These are phyloP conservation scores for Drosophila mimetica DNA, from an alignment of 2,888 invertebrate species.

Conservation along the genomic window DNA sequence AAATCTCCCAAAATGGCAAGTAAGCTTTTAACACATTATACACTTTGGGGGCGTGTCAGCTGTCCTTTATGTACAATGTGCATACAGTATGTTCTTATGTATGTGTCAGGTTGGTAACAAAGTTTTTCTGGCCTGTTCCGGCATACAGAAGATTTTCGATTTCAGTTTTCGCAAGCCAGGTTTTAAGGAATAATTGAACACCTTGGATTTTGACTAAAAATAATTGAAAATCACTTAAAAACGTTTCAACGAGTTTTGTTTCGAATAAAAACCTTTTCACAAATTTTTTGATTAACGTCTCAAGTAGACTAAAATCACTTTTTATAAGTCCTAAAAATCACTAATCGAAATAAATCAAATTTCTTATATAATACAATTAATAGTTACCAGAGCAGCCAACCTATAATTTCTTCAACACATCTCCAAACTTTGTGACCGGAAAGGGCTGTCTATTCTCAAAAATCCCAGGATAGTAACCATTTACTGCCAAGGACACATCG, in stretches of 20 bases:
- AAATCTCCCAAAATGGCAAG: not conserved
- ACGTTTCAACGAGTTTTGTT: too few relatives aligned
- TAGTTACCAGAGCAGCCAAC: constrained; percentile 3
- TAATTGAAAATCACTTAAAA: too few relatives aligned
- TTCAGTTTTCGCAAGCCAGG: constrained; percentile 8
- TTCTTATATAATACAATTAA: not conserved
- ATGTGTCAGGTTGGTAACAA: constrained; percentile 31
- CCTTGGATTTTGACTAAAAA: too few relatives aligned
- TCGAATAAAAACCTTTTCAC: too few relatives aligned
- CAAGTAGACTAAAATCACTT: too few relatives aligned
- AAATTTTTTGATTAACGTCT: too few relatives aligned
- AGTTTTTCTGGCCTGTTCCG: constrained; percentile 31
- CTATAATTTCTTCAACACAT: not conserved
- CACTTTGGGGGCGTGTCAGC: constrained; percentile 19
- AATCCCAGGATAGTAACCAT: constrained; percentile 67
- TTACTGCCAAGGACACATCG: constrained; percentile 69
- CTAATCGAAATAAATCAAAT: not conserved
- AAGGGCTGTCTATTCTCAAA: constrained; percentile 33
- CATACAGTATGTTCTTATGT: too few relatives aligned
- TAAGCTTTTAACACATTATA: constrained; percentile 3
- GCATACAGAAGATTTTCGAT: not conserved
- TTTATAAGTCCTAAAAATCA: not conserved
- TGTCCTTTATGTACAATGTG: not conserved
- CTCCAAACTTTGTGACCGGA: constrained; percentile 14
- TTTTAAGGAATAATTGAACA: too few relatives aligned